Percentiles rank a stretch among this genome's conserved stretches.
Conservation (phyloP, 2,113 vertebrate genomes). For the Climacteris rufus region DNA sequence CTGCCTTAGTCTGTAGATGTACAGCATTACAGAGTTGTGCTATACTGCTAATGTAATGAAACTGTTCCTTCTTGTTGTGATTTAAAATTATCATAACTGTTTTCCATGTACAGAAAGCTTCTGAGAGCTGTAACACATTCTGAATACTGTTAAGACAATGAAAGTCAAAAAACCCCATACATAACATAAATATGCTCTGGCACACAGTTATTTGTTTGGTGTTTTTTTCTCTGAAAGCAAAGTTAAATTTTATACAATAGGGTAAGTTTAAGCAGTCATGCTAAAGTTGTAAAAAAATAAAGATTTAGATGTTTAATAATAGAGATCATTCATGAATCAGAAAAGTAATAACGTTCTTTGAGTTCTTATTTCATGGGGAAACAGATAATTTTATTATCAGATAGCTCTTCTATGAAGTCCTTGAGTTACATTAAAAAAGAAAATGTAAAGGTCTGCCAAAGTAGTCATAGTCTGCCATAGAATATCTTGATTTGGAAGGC, state of each 20-base stretch:
- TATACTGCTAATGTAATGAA: not conserved
- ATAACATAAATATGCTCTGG: not conserved
- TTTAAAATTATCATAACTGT: not conserved
- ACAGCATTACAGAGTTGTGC: not conserved
- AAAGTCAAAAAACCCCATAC: not conserved
- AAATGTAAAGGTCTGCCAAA: not conserved
- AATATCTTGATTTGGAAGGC: not conserved
- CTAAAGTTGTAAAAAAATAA: not conserved
- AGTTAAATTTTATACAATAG: not conserved
- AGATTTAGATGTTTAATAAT: not conserved
- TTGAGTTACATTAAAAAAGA: not conserved
- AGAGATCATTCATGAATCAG: not conserved
- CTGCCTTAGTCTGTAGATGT: constrained; percentile 56
- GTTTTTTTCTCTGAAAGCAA: not conserved
- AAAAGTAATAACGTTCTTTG: not conserved
- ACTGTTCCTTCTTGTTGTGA: not conserved
- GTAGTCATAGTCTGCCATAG: not conserved
- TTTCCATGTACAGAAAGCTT: not conserved
- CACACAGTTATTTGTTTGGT: not conserved
- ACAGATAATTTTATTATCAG: not conserved
- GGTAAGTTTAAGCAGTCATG: not conserved
- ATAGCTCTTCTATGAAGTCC: not conserved
- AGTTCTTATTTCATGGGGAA: not conserved
- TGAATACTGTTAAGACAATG: not conserved
- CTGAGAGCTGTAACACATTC: not conserved